Percentiles rank a stretch among this genome's conserved stretches.
These are phyloP conservation scores for Lampris megalopsis DNA, from an alignment of 2,113 vertebrate genomes.

Conservation along the genomic window DNA sequence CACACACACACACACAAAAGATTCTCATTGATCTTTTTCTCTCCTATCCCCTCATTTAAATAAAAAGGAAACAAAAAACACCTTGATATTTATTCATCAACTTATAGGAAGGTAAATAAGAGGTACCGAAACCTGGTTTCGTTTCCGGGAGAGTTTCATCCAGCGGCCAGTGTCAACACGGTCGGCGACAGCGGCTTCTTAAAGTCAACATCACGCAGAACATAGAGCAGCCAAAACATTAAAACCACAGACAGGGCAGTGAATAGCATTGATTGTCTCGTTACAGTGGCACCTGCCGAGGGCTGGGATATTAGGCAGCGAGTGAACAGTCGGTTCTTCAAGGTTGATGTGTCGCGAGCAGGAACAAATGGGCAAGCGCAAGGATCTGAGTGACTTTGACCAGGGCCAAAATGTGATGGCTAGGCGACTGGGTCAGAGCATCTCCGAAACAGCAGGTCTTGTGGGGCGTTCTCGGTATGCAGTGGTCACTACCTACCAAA, in stretches of 20 bases:
- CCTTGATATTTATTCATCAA: conserved; percentile 38
- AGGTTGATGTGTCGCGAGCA: too few species aligned
- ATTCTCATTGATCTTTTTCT: conserved; percentile 48
- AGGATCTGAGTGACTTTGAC: too few species aligned
- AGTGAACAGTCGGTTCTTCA: too few species aligned
- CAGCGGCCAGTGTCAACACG: conserved; percentile 48
- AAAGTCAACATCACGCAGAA: not conserved
- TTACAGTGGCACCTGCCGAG: too few species aligned
- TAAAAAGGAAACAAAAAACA: conserved; percentile 23
- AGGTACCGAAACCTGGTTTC: conserved; percentile 64
- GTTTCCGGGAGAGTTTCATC: conserved; percentile 69
- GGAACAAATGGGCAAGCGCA: too few species aligned
- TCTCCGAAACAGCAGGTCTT: too few species aligned
- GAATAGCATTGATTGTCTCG: not conserved
- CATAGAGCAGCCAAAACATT: not conserved
- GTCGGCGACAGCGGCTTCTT: conserved; percentile 43
- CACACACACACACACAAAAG: too few species aligned
- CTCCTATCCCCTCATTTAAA: conserved; percentile 55
- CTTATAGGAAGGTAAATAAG: conserved; percentile 44
- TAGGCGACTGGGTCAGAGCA: too few species aligned
- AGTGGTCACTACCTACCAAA: too few species aligned
- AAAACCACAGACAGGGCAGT: not conserved
- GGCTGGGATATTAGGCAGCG: too few species aligned
- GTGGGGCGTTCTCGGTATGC: too few species aligned
- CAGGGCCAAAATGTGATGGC: too few species aligned